These are phyloP conservation scores for Ahaetulla prasina DNA, from an alignment of 2,113 vertebrate genomes.

Conservation along the genomic window DNA sequence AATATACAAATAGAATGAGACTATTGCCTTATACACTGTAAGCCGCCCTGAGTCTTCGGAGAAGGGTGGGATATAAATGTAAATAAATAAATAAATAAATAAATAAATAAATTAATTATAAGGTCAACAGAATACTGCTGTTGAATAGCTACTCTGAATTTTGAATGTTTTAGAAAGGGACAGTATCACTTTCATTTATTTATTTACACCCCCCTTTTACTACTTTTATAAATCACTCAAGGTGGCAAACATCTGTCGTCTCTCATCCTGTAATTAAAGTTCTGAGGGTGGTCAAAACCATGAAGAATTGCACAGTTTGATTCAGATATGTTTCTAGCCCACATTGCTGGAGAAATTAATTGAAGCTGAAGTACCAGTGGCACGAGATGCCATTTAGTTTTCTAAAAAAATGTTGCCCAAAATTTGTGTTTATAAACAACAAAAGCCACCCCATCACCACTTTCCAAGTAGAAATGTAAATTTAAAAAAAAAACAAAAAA, in stretches of 20 bases:
- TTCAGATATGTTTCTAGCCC: background rate
- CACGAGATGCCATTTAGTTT: background rate
- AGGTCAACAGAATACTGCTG: background rate
- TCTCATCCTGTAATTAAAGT: background rate
- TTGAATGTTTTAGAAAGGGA: background rate
- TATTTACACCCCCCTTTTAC: background rate
- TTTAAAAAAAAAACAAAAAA: background rate
- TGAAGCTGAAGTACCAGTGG: background rate
- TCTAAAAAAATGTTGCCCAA: background rate
- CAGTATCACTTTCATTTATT: background rate
- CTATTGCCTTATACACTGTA: no score
- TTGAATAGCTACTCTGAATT: background rate
- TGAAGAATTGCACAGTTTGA: background rate
- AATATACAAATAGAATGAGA: no score
- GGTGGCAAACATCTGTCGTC: background rate
- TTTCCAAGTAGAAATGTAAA: background rate
- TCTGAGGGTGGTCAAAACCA: background rate
- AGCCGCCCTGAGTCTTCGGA: no score
- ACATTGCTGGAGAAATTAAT: background rate
- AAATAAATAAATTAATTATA: no score
- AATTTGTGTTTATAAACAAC: background rate
- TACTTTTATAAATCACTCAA: background rate
- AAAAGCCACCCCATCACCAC: background rate
- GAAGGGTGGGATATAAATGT: no score
- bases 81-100: no score